These are phyloP conservation scores for Osmerus eperlanus DNA, from an alignment of 2,113 vertebrate species.

Conservation along the genomic window DNA sequence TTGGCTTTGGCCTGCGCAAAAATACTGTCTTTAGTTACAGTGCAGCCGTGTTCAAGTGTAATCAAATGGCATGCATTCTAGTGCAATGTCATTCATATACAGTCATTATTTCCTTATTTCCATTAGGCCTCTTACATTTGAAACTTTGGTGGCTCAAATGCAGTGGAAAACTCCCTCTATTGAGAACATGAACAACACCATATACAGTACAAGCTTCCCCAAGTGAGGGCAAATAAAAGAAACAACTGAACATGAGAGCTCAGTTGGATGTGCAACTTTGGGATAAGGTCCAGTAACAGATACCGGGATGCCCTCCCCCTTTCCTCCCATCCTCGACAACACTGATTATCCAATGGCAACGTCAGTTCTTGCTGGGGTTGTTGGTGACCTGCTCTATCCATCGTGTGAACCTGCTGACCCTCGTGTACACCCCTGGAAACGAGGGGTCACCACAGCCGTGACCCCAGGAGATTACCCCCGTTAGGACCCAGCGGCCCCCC, in stretches of 20 bases:
- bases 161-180: neutral
- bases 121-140: neutral
- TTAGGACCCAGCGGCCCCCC: conserved; percentile 78
- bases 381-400: conserved; percentile 79
- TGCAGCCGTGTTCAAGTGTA: conserved; percentile 7
- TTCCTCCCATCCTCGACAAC: neutral
- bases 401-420: conserved; percentile 79
- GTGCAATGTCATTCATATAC: conserved; percentile 26
- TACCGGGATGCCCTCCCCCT: neutral
- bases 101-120: neutral
- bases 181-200: neutral
- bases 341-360: neutral
- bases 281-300: neutral
- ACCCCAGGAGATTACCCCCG: conserved; percentile 86
- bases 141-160: conserved; percentile 12
- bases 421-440: conserved; percentile 86
- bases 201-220: conserved; percentile 1
- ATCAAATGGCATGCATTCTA: conserved; percentile 28
- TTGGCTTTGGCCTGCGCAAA: neutral
- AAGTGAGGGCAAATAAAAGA: neutral
- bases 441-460: conserved; percentile 83
- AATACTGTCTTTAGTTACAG: neutral
- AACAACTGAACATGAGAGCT: neutral
- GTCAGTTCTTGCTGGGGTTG: conserved; percentile 42
- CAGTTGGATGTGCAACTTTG: conserved; percentile 1